These are phyloP conservation scores for Patella pellucida DNA, from an alignment of 2,888 invertebrate species.

Conservation along the genomic window DNA sequence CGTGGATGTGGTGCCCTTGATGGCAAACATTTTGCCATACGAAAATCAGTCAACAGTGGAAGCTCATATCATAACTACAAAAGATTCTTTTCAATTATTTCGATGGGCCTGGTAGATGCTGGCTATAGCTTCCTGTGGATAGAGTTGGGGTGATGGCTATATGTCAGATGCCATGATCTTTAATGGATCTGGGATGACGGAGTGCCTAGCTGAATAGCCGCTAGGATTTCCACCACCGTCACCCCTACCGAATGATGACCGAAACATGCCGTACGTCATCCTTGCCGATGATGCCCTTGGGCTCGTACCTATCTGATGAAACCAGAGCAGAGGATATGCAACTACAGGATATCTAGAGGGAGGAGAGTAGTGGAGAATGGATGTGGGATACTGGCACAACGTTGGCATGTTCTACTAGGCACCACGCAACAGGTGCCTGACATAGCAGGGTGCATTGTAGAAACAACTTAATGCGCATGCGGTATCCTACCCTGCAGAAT, in stretches of 20 bases:
- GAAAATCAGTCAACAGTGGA: slow-evolving; percentile 35
- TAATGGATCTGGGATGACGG: slow-evolving; percentile 33
- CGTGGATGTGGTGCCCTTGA: slow-evolving; percentile 45
- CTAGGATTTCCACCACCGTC: slow-evolving; percentile 35
- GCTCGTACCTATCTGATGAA: slow-evolving; percentile 43
- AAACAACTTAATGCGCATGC: slow-evolving; percentile 34
- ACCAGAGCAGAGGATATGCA: slow-evolving; percentile 43
- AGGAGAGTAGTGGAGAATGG: slow-evolving; percentile 34
- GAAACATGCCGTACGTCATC: slow-evolving; percentile 39
- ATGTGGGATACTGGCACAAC: slow-evolving; percentile 32
- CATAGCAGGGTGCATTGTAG: slow-evolving; percentile 22
- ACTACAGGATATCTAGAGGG: slow-evolving; percentile 45
- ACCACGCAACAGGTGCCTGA: slow-evolving; percentile 31
- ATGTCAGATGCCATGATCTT: slow-evolving; percentile 37
- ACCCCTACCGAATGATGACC: slow-evolving; percentile 37
- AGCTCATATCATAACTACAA: slow-evolving; percentile 44
- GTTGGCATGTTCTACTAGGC: slow-evolving; percentile 17
- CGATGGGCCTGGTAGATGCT: slow-evolving; percentile 43
- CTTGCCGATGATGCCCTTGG: slow-evolving; percentile 48
- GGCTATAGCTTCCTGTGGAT: slow-evolving; percentile 44
- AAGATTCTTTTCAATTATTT: slow-evolving; percentile 36
- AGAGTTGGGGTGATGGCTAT: slow-evolving; percentile 30
- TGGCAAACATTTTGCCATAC: slow-evolving; percentile 45
- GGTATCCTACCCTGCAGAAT: slow-evolving; percentile 35
- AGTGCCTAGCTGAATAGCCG: slow-evolving; percentile 30